These are phyloP conservation scores for Brenthis daphne DNA, from an alignment of 2,888 invertebrate species.

Conservation along the genomic window DNA sequence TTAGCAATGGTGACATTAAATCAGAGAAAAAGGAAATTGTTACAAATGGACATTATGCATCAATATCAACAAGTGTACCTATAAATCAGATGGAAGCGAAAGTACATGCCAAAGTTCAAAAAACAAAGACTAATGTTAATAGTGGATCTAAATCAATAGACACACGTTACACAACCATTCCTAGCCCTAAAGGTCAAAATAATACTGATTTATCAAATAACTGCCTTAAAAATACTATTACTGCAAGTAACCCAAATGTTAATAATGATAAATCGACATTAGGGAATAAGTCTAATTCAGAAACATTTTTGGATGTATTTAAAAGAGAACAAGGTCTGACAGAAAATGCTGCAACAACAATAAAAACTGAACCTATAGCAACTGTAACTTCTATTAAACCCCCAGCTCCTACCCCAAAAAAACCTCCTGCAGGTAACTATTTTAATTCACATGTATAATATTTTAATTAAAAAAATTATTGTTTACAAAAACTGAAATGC, in stretches of 20 bases:
- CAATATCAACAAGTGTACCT: conserved; percentile 43
- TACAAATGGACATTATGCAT: conserved; percentile 65
- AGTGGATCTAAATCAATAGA: conserved; percentile 52
- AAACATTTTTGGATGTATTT: conserved; percentile 77
- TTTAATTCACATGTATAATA: background rate
- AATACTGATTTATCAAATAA: conserved; percentile 45
- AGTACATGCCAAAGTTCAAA: conserved; percentile 65
- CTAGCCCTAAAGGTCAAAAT: conserved; percentile 57
- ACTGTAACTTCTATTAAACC: conserved; percentile 49
- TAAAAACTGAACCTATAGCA: conserved; percentile 58
- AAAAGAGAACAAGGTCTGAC: conserved; percentile 70
- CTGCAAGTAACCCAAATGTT: conserved; percentile 67
- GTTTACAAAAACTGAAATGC: background rate
- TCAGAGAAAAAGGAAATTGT: conserved; percentile 56
- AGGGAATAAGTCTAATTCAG: conserved; percentile 51
- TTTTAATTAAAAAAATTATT: background rate
- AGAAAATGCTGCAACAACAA: conserved; percentile 32
- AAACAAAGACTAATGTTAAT: conserved; percentile 56
- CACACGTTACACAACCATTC: conserved; percentile 51
- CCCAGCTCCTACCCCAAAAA: conserved; percentile 59
- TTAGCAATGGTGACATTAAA: conserved; percentile 67
- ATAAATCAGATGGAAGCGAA: conserved; percentile 54
- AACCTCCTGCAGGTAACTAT: conserved; percentile 54
- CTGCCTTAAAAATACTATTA: conserved; percentile 53
- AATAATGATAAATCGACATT: conserved; percentile 52